Conservation (phyloP, 92 coral and sea anemone species). For the Porites evermanni region DNA sequence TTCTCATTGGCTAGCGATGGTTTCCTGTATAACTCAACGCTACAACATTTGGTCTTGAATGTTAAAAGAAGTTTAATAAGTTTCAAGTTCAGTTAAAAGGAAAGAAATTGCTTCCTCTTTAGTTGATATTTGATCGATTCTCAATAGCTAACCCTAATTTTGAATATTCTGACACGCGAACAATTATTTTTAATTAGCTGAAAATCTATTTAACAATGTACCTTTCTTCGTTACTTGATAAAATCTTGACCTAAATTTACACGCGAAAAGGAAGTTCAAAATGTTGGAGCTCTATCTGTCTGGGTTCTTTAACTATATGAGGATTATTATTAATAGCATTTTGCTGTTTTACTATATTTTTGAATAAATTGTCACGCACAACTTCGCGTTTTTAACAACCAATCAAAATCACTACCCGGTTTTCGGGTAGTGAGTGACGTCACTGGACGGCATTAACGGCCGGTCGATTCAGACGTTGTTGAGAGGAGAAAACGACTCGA, state of each 20-base stretch:
- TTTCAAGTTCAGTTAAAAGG: background rate
- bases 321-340: background rate
- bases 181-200: conserved; percentile 22
- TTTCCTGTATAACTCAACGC: no score
- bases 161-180: conserved; percentile 18
- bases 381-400: background rate
- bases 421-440: no score
- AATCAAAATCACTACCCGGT: no score
- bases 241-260: conserved; percentile 23
- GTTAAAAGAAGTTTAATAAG: no score
- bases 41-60: no score
- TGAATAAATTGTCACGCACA: background rate
- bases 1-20: no score
- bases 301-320: background rate
- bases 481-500: no score
- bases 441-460: no score
- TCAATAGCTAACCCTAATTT: background rate
- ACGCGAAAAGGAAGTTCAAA: conserved; percentile 3
- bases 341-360: background rate
- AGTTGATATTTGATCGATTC: background rate
- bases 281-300: conserved; percentile 2
- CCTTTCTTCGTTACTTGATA: background rate
- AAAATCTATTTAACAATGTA: conserved; percentile 15
- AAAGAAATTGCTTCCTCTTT: background rate
- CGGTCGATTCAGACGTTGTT: no score